Base-by-base conservation (phyloP, 1,140 invertebrate genomes). In the Hyles euphorbiae region DNA sequence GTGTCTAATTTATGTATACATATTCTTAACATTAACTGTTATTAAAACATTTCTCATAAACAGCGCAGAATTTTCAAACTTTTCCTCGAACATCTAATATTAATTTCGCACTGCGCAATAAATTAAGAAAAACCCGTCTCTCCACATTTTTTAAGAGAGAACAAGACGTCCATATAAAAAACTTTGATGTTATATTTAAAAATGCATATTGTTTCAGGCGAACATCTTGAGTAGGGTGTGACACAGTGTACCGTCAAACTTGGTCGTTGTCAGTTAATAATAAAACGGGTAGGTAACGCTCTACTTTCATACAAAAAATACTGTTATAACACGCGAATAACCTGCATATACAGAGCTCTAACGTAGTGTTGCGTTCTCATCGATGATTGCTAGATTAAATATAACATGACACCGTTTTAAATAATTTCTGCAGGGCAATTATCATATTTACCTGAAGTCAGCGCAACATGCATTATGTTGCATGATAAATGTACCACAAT, bases 181-280 rank as follows among this genome's bases (percentile, higher is more conserved):
- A 72, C 52, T 69, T 71, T 46, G 46, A 51, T 47, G 60, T 54
- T 62, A 59, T 74, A 72, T 74, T 81, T 81, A 81, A 78, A 75
- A 78, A 81, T 81, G 74, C 63, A 81, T 77, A 78, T 70, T 76
- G 69, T 76, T 76, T 67, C 55, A 60, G 61, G 43, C 44, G 44
- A 56, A 66, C 40, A 32, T 59, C 52, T 55, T 63, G 67, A 68
- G 70, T 63, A 67, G 60, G 63, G 72, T 70, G 68, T 70, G 74
- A 76, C 68, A 58, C 36, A 40, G 36, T 40, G 36, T 40, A 62
- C 60, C 60, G 49, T 65, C 58, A 60, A 69, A 70, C 65, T 74
- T 76, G 59, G 63, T 47, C 47, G 57, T 53, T 61, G 50, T 61
- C 67, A 63, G 55, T 65, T 76, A 70, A 79, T 74, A 76, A 72